Evolutionary conservation across 1,140 invertebrate genomes (phyloP), one percentile per base, ranked within the genome.

Genomic region (Oreohelix idahoensis): DNA sequence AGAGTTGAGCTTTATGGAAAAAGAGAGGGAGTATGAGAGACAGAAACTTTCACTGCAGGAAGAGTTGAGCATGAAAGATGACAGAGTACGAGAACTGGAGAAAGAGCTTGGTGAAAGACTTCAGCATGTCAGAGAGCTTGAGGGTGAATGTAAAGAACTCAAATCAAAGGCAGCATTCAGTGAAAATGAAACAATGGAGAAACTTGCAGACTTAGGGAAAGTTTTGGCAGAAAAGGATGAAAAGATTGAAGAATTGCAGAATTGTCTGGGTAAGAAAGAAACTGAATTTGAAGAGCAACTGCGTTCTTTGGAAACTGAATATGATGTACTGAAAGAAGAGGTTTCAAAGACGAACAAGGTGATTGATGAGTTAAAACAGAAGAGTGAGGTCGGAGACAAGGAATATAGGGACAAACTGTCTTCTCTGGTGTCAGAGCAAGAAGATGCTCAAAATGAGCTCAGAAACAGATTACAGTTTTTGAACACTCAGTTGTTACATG

Each of bases 21-120:
- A 81, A 51, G 78, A 81, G 38, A 80, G 69, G 32, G 71, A 85
- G 39, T 71, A 53, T 53, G 45, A 83, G 36, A 83, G 32, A 79
- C 53, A 78, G 69, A 74, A 70, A 38, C 29, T 73, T 13, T 42
- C 38, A 39, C 20, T 75, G 35, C 1, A 75, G 45, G 15, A 53
- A n/a, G 80, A 82, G 51, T 11, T 82, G 42, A 70, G 73, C 0
- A 0, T 74, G 49, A 82, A 82, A 49, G 66, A 74, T 74, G 71
- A 39, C 20, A 81, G 77, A 53, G 75, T 88, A 20, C 79, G 81
- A n/a, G 86, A 88, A 38, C 69, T 84, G 53, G 83, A 89, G 66
- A 87, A 81, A 71, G 79, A 84, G 66, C 51, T 89, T 17, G 77
- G 81, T 39, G 83, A 79, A 32, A 86, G 84, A 82, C 23, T 70